A percentile compares a stretch with the other conserved stretches of the same genome.
Conservation (phyloP, 2,797 vertebrate genomes). For the Lindbergichthys nudifrons region DNA sequence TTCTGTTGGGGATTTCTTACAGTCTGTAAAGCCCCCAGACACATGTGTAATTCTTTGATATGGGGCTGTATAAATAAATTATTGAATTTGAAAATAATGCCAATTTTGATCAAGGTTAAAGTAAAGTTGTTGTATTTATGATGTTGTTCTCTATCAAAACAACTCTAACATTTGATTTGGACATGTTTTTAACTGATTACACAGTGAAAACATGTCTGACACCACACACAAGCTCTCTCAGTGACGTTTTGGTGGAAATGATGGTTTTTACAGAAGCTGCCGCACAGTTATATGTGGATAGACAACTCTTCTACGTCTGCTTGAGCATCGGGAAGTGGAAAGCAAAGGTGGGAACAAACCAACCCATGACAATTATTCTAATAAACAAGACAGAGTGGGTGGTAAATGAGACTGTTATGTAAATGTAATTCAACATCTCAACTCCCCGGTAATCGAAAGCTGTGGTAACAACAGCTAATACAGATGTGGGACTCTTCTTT, state of each 20-base stretch:
- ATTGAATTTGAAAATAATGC: too few species aligned
- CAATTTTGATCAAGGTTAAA: too few species aligned
- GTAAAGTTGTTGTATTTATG: too few species aligned
- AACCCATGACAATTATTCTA: conserved; percentile 17
- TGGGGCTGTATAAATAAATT: too few species aligned
- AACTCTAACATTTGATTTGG: background rate
- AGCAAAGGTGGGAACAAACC: conserved; percentile 33
- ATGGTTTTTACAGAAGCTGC: conserved; percentile 17
- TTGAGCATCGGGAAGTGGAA: conserved; percentile 39
- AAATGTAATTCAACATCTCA: conserved; percentile 24
- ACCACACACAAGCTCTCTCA: background rate
- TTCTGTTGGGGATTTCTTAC: too few species aligned
- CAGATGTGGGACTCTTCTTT: conserved; percentile 20
- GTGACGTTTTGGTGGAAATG: conserved; percentile 3
- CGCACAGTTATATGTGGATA: background rate
- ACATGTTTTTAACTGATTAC: background rate
- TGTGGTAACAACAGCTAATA: conserved; percentile 48
- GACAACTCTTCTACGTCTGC: background rate
- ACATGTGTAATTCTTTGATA: too few species aligned
- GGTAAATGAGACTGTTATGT: conserved; percentile 19
- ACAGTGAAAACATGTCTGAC: background rate
- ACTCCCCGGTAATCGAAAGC: conserved; percentile 39
- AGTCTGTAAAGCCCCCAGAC: too few species aligned
- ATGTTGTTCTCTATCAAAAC: too few species aligned
- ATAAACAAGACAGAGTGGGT: conserved; percentile 57